phyloP scores from a whole-genome alignment of 1,140 invertebrate genomes.

The Formica selysi region DNA sequence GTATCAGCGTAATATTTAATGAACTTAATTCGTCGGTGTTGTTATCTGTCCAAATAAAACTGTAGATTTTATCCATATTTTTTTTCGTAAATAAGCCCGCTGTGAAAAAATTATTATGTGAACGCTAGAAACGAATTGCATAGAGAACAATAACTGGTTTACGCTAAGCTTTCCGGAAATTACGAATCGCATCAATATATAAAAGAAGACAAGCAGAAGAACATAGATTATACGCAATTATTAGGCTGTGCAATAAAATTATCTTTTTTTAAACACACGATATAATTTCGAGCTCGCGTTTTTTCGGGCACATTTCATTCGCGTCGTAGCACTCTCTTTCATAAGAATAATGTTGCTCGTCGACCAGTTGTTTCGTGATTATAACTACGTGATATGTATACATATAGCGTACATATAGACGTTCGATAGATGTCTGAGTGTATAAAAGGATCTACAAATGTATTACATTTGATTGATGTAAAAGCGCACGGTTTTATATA shows the following conservation, averaged over 20 bases:
- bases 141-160: conserved; percentile 22
- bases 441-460: conserved; percentile 13
- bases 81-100: neutral
- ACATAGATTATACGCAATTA: conserved; percentile 13
- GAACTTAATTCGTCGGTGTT: neutral
- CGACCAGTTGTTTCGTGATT: conserved; percentile 26
- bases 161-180: neutral
- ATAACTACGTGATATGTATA: conserved; percentile 20
- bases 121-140: neutral
- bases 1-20: neutral
- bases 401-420: neutral
- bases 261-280: conserved; percentile 43
- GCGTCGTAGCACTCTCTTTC: conserved; percentile 21
- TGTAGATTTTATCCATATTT: neutral
- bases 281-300: conserved; percentile 39
- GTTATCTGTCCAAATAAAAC: neutral
- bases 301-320: conserved; percentile 46
- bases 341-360: conserved; percentile 46
- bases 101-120: neutral
- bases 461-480: conserved; percentile 19
- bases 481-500: conserved; percentile 4
- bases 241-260: conserved; percentile 67
- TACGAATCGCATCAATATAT: neutral
- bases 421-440: neutral
- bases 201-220: neutral